Evolutionary conservation across 2,888 invertebrate genomes (phyloP).

Genomic region (Apotomis capreana): DNA sequence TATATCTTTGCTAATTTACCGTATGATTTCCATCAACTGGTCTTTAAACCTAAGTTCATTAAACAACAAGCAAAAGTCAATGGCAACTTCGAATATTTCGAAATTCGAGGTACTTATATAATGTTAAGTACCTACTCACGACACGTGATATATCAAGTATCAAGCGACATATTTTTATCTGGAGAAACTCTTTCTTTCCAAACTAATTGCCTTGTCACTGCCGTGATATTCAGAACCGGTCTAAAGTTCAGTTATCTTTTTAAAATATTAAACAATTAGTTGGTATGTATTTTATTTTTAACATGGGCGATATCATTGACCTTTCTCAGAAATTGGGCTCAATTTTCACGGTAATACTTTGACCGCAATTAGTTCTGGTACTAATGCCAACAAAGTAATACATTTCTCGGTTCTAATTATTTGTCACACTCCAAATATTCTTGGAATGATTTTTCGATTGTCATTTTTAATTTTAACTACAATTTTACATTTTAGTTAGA

Average conservation of each 20-base stretch:
- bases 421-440: not conserved
- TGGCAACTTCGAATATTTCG: not conserved
- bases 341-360: constrained; percentile 10
- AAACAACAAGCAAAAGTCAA: not conserved
- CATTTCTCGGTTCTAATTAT: not conserved
- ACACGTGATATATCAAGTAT: not conserved
- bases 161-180: constrained; percentile 11
- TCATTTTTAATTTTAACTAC: too few relatives aligned
- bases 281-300: constrained; percentile 3
- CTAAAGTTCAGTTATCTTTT: constrained; percentile 14
- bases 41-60: not conserved
- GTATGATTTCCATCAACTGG: not conserved
- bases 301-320: constrained; percentile 8
- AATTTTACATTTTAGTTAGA: too few relatives aligned
- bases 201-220: constrained; percentile 28
- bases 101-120: not conserved
- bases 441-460: not conserved
- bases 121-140: constrained; percentile 11
- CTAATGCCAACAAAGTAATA: not conserved
- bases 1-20: too few relatives aligned
- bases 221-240: constrained; percentile 37
- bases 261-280: constrained; percentile 18
- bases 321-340: constrained; percentile 12
- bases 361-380: not conserved
- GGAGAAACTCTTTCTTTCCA: constrained; percentile 33